Percentiles rank a stretch among this genome's conserved stretches.
Conservation (phyloP, 2,797 vertebrate species). For the Pseudomugil gertrudae region DNA sequence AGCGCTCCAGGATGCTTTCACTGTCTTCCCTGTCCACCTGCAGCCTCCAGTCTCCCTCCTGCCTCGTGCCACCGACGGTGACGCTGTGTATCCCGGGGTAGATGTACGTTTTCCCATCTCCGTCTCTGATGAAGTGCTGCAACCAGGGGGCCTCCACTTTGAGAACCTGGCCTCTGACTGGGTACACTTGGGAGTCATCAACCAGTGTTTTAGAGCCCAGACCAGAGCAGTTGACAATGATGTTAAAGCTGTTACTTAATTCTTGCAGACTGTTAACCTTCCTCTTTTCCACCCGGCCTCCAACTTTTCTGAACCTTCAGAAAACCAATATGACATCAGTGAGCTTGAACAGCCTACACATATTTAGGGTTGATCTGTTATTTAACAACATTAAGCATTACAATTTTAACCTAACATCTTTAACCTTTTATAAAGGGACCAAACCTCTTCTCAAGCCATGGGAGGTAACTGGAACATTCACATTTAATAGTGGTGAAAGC, state of each 20-base stretch:
- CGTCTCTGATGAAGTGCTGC: constrained; percentile 88
- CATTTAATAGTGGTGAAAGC: constrained; percentile 91
- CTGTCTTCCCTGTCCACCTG: constrained; percentile 74
- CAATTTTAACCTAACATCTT: background rate
- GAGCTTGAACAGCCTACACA: background rate
- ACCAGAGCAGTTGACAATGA: constrained; percentile 91
- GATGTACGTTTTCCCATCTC: constrained; percentile 86
- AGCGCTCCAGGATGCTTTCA: constrained; percentile 84
- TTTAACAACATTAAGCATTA: background rate
- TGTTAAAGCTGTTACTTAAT: constrained; percentile 80
- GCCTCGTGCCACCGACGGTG: constrained; percentile 88
- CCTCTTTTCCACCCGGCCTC: constrained; percentile 76
- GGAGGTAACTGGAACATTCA: constrained; percentile 87
- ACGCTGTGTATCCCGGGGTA: constrained; percentile 85
- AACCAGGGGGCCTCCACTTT: constrained; percentile 91
- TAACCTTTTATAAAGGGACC: background rate
- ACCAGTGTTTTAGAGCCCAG: constrained; percentile 83
- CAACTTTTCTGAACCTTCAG: constrained; percentile 83
- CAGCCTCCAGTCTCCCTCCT: constrained; percentile 84
- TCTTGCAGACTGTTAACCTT: constrained; percentile 85
- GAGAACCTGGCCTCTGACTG: constrained; percentile 90
- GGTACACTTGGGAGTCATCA: constrained; percentile 79
- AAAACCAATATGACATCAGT: constrained; percentile 18
- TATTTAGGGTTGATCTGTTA: background rate
- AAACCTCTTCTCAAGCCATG: constrained; percentile 91